These are phyloP conservation scores for Cheilosia vernalis DNA, from an alignment of 2,888 invertebrate species.

Conservation along the genomic window DNA sequence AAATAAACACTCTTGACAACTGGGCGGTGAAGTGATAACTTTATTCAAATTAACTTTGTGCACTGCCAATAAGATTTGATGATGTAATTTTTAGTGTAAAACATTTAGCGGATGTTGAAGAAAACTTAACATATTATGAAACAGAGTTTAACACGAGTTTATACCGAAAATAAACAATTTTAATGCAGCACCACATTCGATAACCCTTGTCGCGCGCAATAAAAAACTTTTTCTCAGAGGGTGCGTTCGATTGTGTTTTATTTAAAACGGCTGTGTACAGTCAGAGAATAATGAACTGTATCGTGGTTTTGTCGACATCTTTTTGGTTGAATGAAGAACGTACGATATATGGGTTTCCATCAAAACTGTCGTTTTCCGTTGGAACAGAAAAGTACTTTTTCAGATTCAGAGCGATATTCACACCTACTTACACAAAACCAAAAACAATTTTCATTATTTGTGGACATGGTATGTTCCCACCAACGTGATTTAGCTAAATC, in stretches of 20 bases:
- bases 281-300: not conserved
- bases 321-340: not conserved
- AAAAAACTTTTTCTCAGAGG: constrained; percentile 37
- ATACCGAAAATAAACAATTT: constrained; percentile 56
- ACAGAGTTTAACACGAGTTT: constrained; percentile 16
- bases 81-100: constrained; percentile 19
- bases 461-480: too few relatives aligned
- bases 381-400: too few relatives aligned
- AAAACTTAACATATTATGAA: constrained; percentile 16
- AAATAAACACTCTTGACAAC: constrained; percentile 70
- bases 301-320: not conserved
- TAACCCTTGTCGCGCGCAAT: constrained; percentile 66
- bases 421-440: too few relatives aligned
- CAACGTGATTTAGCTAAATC: too few relatives aligned
- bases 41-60: constrained; percentile 36
- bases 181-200: constrained; percentile 57
- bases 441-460: too few relatives aligned
- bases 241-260: constrained; percentile 33
- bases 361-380: too few relatives aligned
- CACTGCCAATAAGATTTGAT: not conserved
- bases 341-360: too few relatives aligned
- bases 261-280: constrained; percentile 28
- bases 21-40: constrained; percentile 50
- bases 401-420: too few relatives aligned
- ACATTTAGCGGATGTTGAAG: constrained; percentile 9